Percentiles rank a stretch among this genome's conserved stretches.
Evolutionary conservation across 2,797 vertebrate species (phyloP).

Genomic region (Gallinago solitaria): DNA sequence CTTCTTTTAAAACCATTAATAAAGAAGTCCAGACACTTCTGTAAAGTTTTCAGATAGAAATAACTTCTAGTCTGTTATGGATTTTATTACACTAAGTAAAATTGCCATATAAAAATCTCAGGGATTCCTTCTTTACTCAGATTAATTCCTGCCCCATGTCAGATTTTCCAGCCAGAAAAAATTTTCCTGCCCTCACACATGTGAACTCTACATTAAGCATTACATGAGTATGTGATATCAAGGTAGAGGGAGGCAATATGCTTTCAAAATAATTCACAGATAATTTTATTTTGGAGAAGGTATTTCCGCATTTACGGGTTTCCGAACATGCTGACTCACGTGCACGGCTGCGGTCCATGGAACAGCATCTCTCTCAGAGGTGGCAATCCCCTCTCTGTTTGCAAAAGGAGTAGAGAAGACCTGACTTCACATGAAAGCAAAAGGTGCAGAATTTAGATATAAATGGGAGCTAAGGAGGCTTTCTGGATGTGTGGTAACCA

Average conservation of each 20-base stretch:
- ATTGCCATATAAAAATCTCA: neutral
- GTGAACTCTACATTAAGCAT: neutral
- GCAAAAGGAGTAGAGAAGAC: neutral
- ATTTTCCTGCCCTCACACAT: neutral
- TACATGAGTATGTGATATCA: accelerated
- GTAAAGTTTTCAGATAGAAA: neutral
- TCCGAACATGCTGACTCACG: neutral
- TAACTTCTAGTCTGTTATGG: neutral
- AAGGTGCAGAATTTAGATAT: neutral
- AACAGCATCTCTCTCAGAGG: neutral
- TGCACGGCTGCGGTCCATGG: neutral
- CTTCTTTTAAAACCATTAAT: neutral
- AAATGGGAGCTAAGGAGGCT: neutral
- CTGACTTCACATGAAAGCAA: neutral
- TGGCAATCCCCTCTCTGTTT: neutral
- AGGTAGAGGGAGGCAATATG: neutral
- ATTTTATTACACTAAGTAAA: neutral
- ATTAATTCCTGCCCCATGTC: neutral
- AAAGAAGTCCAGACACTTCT: neutral
- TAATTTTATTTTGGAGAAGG: neutral
- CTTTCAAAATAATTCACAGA: neutral
- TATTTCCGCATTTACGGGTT: neutral
- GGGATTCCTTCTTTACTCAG: neutral
- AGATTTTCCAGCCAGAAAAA: neutral
- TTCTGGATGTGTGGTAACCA: neutral